A percentile compares a stretch with the other conserved stretches of the same genome.
Evolutionary conservation across 2,888 invertebrate species (phyloP).

Genomic region (Drosophila diplacantha): DNA sequence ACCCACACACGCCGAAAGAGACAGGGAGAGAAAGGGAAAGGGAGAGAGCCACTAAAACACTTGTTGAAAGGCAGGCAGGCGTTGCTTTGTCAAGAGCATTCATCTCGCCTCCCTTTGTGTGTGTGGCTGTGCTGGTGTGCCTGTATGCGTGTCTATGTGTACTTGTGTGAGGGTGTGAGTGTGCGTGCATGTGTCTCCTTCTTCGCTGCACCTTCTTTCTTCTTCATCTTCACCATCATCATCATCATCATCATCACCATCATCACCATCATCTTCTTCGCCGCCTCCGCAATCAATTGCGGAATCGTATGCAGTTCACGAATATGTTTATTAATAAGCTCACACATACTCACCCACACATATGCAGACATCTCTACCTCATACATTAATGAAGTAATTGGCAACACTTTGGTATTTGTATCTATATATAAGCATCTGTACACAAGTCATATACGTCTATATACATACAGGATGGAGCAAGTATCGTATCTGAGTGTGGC

Average conservation of each 20-base stretch:
- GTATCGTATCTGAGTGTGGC: conserved; percentile 34
- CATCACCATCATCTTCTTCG: conserved; percentile 7
- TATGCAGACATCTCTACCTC: conserved; percentile 73
- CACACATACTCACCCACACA: conserved; percentile 73
- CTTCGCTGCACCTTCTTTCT: conserved; percentile 63
- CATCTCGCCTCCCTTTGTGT: conserved; percentile 18
- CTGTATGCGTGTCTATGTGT: conserved; percentile 22
- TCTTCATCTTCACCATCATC: conserved; percentile 31
- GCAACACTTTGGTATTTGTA: conserved; percentile 64
- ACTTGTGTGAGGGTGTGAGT: conserved; percentile 40
- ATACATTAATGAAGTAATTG: conserved; percentile 73
- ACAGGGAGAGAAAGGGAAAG: background rate
- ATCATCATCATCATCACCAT: conserved; percentile 1
- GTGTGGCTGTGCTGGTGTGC: conserved; percentile 3
- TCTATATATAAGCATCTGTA: conserved; percentile 44
- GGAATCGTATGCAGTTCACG: conserved; percentile 45
- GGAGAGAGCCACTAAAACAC: conserved; percentile 22
- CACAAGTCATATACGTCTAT: conserved; percentile 52
- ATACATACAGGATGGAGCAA: conserved; percentile 51
- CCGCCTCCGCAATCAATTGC: conserved; percentile 18
- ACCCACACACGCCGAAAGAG: conserved; percentile 7
- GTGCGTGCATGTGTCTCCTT: conserved; percentile 39
- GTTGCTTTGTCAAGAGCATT: conserved; percentile 43
- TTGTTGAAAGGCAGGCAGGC: conserved; percentile 50
- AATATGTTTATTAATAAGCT: conserved; percentile 68